Evolutionary conservation across 1,140 invertebrate species (phyloP).

Genomic region (Maconellicoccus hirsutus): DNA sequence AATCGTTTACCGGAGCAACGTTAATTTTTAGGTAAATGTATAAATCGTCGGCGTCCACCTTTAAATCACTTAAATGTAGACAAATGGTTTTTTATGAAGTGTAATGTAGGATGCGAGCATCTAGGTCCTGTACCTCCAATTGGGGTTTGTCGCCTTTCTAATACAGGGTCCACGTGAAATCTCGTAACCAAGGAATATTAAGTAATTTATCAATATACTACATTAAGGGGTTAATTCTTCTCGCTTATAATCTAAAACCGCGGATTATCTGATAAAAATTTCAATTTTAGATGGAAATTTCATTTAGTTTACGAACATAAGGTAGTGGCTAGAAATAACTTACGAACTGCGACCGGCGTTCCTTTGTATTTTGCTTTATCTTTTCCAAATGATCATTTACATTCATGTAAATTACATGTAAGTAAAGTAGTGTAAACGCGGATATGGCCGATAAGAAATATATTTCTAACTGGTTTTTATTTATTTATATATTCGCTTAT

Average conservation of each 20-base stretch:
- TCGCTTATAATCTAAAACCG: too few species aligned
- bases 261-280: too few species aligned
- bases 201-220: too few species aligned
- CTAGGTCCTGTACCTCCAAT: not conserved
- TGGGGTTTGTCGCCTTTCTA: not conserved
- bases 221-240: too few species aligned
- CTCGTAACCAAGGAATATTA: too few species aligned
- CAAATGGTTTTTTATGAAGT: constrained; percentile 11
- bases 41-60: constrained; percentile 16
- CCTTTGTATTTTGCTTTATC: constrained; percentile 9
- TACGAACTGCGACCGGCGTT: not conserved
- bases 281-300: too few species aligned
- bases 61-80: constrained; percentile 11
- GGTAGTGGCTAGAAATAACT: not conserved
- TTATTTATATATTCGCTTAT: constrained; percentile 8
- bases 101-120: constrained; percentile 15
- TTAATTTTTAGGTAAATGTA: constrained; percentile 20
- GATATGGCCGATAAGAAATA: not conserved
- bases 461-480: constrained; percentile 16
- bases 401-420: constrained; percentile 14
- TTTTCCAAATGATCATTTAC: constrained; percentile 6
- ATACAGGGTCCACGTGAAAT: not conserved
- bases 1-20: constrained; percentile 13
- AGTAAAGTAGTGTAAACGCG: constrained; percentile 10
- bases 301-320: too few species aligned